phyloP scores from a whole-genome alignment of 37 sponge, comb jelly and placozoan species.

The Agelas oroides region DNA sequence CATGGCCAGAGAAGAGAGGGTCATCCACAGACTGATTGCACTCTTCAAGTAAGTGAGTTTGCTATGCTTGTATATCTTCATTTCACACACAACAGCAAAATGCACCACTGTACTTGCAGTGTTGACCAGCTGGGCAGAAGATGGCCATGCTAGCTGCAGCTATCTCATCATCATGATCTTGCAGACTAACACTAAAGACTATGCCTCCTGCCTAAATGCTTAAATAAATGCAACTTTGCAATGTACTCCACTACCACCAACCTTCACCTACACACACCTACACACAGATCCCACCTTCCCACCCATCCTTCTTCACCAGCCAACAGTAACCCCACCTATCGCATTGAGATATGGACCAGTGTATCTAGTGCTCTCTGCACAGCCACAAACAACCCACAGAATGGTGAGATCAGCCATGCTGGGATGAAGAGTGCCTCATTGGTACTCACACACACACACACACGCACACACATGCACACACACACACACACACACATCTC shows the following conservation, averaged over 20 bases:
- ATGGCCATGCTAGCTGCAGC: too few relatives aligned
- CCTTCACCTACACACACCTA: too few relatives aligned
- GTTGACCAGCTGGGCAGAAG: too few relatives aligned
- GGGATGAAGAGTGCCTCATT: background rate
- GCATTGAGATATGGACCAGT: slow-evolving; percentile 38
- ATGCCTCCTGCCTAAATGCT: too few relatives aligned
- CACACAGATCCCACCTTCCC: background rate
- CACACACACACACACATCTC: slow-evolving; percentile 14
- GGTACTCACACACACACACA: slow-evolving; percentile 15
- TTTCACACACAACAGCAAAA: too few relatives aligned
- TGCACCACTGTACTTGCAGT: too few relatives aligned
- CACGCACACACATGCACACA: background rate
- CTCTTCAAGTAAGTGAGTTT: slow-evolving; percentile 61
- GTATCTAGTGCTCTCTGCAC: slow-evolving; percentile 62
- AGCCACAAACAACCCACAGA: slow-evolving; percentile 76
- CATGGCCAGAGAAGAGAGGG: slow-evolving; percentile 35
- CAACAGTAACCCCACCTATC: too few relatives aligned
- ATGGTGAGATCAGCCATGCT: slow-evolving; percentile 30
- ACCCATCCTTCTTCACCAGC: background rate
- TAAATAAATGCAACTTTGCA: too few relatives aligned
- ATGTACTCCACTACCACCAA: background rate
- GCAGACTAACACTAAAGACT: too few relatives aligned
- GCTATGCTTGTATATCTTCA: too few relatives aligned
- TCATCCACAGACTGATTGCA: slow-evolving; percentile 38
- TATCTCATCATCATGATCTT: too few relatives aligned